Evolutionary conservation across 2,888 invertebrate species (phyloP), one percentile per base, ranked within the genome.

Genomic region (Cybosia mesomella): DNA sequence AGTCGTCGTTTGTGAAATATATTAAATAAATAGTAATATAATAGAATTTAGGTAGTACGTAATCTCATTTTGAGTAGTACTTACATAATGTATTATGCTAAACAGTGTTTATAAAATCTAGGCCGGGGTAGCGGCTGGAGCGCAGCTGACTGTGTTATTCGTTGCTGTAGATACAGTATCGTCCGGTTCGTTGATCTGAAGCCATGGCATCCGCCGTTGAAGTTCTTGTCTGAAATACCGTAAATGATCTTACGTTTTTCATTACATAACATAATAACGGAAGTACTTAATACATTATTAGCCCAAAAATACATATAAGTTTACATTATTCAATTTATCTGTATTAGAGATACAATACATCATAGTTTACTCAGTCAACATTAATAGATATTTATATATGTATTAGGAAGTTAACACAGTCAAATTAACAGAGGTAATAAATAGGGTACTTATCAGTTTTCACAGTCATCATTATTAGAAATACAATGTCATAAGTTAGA

Each of bases 181-280:
- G 53, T 92, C 92, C 0, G 96, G 95, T 83, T 97, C 97, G 76
- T 96, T 96, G 66, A 97, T 96, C 72, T 97, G 97, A 72, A 97
- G 91, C 97, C 97, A 98, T 11, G 98, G 97, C 88, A 98, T 96
- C 64, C 97, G 96, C 72, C 97, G 97, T 85, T 98, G 97, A 68
- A 98, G 93, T 89, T 98, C 98, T 90, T 97, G 94, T 81, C 97
- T 97, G 86, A 18, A 85, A 71, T 57, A 55, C 39, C 24, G 8
- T n/a, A 43, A 57, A 43, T 28, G 4, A 55, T 36, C 36, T 36
- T 11, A 53, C 8, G n/a, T n/a, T 21, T 53, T 53, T 53, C 8
- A 36, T 36, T 36, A 36, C 36, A 11, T 36, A 18, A 2, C 28
- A 28, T 28, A 28, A 28, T 28, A 28, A 5, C 28, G 28, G 2